Conservation (phyloP, 2,113 vertebrate species). For the Pteronura brasiliensis region DNA sequence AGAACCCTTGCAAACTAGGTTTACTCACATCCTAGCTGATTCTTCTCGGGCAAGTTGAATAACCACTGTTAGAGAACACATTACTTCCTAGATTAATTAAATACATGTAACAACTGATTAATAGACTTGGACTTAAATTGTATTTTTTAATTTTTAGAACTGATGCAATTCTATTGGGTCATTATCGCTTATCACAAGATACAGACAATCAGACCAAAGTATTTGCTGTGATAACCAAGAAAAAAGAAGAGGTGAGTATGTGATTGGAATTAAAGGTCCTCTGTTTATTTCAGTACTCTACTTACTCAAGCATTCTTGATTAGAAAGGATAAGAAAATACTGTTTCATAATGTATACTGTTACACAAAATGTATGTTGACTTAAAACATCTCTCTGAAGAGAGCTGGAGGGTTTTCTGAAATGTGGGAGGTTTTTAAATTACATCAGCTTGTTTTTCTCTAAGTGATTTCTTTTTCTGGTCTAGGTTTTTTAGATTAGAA, state of each 20-base stretch:
- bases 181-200: slow-evolving; percentile 98
- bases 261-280: not conserved
- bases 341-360: not conserved
- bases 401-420: not conserved
- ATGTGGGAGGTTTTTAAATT: not conserved
- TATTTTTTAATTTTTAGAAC: slow-evolving; percentile 83
- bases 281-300: not conserved
- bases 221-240: slow-evolving; percentile 97
- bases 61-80: not conserved
- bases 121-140: not conserved
- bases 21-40: not conserved
- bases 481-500: not conserved
- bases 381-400: not conserved
- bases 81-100: not conserved
- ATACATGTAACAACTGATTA: not conserved
- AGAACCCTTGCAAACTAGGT: not conserved
- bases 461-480: not conserved
- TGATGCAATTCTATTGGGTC: slow-evolving; percentile 94
- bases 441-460: not conserved
- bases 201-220: slow-evolving; percentile 99
- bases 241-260: slow-evolving; percentile 93
- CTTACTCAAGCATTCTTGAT: not conserved
- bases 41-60: not conserved
- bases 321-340: not conserved
- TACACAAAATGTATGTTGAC: not conserved